These are phyloP conservation scores for Philotrypesis tridentata DNA, from an alignment of 1,140 invertebrate genomes.

Conservation along the genomic window DNA sequence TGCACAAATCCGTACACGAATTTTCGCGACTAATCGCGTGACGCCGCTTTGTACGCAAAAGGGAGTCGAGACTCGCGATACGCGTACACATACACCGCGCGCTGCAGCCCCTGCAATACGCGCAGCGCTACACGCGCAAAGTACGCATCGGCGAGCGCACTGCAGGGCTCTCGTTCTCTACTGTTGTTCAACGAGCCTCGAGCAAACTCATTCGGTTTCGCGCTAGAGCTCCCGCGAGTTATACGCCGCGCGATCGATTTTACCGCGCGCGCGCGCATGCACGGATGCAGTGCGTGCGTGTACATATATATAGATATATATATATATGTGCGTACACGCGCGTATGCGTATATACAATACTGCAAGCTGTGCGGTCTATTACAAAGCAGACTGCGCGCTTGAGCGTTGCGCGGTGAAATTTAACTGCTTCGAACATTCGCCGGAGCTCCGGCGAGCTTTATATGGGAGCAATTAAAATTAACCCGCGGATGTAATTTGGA, in stretches of 20 bases:
- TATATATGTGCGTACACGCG: too few species aligned
- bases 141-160: background rate
- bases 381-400: background rate
- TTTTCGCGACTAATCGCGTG: background rate
- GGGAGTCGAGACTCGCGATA: too few species aligned
- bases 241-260: background rate
- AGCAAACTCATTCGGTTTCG: background rate
- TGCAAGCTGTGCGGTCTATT: background rate
- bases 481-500: too few species aligned
- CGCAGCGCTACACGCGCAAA: background rate
- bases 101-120: too few species aligned
- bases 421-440: too few species aligned
- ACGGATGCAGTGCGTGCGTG: background rate
- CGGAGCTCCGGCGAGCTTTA: too few species aligned
- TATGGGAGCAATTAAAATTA: too few species aligned
- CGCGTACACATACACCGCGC: too few species aligned
- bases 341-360: too few species aligned
- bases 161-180: background rate
- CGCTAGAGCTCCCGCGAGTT: background rate
- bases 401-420: background rate
- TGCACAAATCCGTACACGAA: too few species aligned
- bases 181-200: slow-evolving; percentile 2
- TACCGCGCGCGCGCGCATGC: background rate
- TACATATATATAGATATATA: too few species aligned
- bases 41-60: background rate